Evolutionary conservation across 2,113 vertebrate species (phyloP).

Genomic region (Phoenicopterus ruber): DNA sequence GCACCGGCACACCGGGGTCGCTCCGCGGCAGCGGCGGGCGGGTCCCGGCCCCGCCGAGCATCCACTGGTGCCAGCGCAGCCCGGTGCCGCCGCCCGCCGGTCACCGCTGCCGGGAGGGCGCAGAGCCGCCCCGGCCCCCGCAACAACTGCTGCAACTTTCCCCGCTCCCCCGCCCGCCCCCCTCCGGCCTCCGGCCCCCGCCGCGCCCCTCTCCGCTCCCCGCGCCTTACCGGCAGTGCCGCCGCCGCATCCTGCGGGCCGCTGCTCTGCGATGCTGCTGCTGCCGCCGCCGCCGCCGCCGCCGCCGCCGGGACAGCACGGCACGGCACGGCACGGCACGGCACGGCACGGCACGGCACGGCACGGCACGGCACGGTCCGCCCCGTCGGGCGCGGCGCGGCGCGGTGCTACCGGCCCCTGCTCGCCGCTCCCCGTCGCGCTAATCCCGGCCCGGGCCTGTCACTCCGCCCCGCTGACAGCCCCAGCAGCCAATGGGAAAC

Average conservation of each 20-base stretch:
- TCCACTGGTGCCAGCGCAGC: not conserved
- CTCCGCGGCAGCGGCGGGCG: not conserved
- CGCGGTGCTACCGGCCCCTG: not conserved
- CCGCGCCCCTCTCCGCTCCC: not conserved
- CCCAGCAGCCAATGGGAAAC: not conserved
- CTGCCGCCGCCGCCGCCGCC: not conserved
- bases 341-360: not conserved
- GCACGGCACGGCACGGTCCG: not conserved
- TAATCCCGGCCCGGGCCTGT: not conserved
- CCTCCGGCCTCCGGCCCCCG: not conserved
- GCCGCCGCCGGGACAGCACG: not conserved
- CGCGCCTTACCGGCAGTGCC: not conserved
- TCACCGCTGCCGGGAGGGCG: not conserved
- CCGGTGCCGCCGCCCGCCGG: not conserved
- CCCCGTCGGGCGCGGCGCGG: not conserved
- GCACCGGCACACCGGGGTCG: not conserved
- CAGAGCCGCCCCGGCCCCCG: not conserved
- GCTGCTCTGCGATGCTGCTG: not conserved
- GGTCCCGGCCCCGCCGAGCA: not conserved
- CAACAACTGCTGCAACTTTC: constrained; percentile 26
- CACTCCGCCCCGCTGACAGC: constrained; percentile 30
- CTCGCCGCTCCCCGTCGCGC: not conserved
- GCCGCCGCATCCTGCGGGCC: not conserved
- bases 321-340: not conserved
- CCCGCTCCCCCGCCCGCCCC: not conserved